A percentile compares a stretch with the other conserved stretches of the same genome.
Conservation (phyloP, 1,140 invertebrate genomes). For the Danaus melanippus region DNA sequence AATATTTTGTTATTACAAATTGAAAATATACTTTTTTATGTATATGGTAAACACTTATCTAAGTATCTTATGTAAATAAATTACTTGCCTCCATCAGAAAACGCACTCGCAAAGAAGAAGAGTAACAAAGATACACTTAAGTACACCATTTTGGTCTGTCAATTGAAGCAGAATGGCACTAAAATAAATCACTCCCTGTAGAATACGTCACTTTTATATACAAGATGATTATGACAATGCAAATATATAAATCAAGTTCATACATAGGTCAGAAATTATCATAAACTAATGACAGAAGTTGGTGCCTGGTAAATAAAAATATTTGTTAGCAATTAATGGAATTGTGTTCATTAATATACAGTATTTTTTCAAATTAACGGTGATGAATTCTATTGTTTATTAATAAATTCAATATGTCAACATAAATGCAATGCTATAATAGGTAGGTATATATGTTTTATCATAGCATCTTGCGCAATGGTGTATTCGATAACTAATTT, state of each 20-base stretch:
- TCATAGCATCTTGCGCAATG: too few species aligned
- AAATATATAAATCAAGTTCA: conserved; percentile 22
- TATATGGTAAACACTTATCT: too few species aligned
- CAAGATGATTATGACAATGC: conserved; percentile 15
- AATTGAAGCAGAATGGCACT: conserved; percentile 11
- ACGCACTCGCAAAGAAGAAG: conserved; percentile 10
- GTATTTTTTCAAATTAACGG: too few species aligned
- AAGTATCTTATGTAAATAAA: not conserved
- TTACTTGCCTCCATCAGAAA: conserved; percentile 13
- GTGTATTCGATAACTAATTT: too few species aligned
- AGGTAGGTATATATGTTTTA: too few species aligned
- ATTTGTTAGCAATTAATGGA: conserved; percentile 7
- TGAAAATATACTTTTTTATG: too few species aligned
- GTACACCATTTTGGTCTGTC: conserved; percentile 8
- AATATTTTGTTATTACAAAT: not conserved
- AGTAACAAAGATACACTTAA: conserved; percentile 12
- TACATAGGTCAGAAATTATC: conserved; percentile 20
- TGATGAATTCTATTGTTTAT: too few species aligned
- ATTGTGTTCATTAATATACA: not conserved
- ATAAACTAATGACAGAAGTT: conserved; percentile 6
- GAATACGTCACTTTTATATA: conserved; percentile 13
- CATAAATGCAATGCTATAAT: too few species aligned
- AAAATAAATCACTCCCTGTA: conserved; percentile 10
- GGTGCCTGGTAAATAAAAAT: conserved; percentile 10
- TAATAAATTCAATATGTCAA: too few species aligned